Evolutionary conservation across 2,888 invertebrate species (phyloP).

Genomic region (Heliconius aoede): DNA sequence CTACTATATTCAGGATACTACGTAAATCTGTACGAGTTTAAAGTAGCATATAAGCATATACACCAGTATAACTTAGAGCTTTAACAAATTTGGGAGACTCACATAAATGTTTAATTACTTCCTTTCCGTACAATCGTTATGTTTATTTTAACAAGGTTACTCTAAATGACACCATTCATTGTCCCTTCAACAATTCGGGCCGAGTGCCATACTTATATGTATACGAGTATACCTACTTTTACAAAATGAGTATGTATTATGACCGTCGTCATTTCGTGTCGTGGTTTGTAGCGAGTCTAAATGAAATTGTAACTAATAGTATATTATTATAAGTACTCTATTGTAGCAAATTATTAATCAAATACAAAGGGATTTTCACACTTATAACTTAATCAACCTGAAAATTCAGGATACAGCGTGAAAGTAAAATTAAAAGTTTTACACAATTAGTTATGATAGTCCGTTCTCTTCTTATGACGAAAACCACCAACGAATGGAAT

Average conservation of each 20-base stretch:
- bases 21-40: neutral
- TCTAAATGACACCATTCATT: conserved; percentile 81
- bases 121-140: conserved; percentile 72
- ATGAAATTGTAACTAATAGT: neutral
- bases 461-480: neutral
- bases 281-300: neutral
- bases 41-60: neutral
- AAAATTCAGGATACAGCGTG: neutral
- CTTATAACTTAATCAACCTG: neutral
- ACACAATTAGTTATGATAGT: too few species aligned
- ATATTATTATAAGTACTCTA: neutral
- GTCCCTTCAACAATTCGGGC: conserved; percentile 54
- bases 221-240: conserved; percentile 6
- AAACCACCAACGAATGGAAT: neutral
- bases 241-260: conserved; percentile 8
- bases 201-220: neutral
- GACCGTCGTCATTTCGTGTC: neutral
- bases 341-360: neutral
- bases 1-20: too few species aligned
- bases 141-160: conserved; percentile 72
- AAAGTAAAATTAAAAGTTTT: neutral
- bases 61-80: neutral
- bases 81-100: conserved; percentile 69
- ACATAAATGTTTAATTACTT: conserved; percentile 82
- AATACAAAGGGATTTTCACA: too few species aligned